phyloP scores from a whole-genome alignment of 2,797 vertebrate species.

The Molossus molossus region DNA sequence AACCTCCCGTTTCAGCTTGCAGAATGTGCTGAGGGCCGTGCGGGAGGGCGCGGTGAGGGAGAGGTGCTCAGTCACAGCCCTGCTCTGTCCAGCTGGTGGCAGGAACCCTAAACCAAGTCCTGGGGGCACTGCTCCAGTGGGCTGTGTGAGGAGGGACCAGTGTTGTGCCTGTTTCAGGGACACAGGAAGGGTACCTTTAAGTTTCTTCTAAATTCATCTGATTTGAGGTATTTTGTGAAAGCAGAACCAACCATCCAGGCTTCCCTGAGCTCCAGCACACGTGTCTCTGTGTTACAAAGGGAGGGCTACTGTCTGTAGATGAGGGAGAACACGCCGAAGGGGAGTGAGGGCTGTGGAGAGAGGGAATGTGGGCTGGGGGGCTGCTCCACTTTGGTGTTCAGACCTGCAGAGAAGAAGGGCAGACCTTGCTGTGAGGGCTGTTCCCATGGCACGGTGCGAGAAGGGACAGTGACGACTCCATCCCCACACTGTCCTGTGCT shows the following conservation, averaged over 20 bases:
- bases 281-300: background rate
- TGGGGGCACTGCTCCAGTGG: background rate
- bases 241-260: background rate
- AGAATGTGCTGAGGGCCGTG: background rate
- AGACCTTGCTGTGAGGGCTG: background rate
- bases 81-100: too few species aligned
- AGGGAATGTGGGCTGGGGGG: background rate
- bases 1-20: background rate
- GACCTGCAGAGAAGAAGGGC: background rate
- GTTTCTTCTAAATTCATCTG: background rate
- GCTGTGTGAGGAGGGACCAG: background rate
- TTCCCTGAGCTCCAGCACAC: background rate
- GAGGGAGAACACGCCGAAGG: background rate
- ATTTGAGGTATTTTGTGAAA: conserved; percentile 9
- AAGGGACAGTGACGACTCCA: accelerated
- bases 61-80: background rate
- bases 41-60: background rate
- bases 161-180: background rate
- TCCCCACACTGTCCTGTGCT: background rate
- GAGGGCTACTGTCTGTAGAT: background rate
- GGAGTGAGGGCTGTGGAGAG: background rate
- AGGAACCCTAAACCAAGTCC: background rate
- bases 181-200: background rate
- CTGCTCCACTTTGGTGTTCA: background rate
- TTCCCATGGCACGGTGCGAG: accelerated